Conservation (phyloP, 2,113 vertebrate genomes). For the Aspiorhynchus laticeps region DNA sequence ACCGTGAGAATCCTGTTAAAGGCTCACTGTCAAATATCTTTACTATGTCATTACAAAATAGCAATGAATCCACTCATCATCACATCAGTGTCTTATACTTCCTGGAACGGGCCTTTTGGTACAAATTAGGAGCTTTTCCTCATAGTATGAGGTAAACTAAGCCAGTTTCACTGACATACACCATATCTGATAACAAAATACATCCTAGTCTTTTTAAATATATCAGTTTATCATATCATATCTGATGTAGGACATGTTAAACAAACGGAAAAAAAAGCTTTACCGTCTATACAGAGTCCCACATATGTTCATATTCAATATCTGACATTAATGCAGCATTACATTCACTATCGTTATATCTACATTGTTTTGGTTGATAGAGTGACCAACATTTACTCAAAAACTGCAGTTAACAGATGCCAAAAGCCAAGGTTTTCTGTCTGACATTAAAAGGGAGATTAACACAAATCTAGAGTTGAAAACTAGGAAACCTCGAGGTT, state of each 20-base stretch:
- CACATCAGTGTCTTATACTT: background rate
- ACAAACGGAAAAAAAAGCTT: background rate
- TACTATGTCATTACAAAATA: background rate
- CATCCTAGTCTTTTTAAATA: background rate
- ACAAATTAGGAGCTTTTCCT: background rate
- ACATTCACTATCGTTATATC: background rate
- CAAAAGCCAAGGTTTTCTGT: background rate
- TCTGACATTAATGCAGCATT: background rate
- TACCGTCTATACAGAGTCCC: background rate
- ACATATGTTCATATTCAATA: background rate
- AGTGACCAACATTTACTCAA: background rate
- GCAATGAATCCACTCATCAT: too few species aligned
- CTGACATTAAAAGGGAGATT: conserved; percentile 65
- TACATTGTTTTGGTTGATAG: background rate
- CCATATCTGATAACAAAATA: background rate
- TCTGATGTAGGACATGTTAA: too few species aligned
- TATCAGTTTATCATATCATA: too few species aligned
- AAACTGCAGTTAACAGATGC: conserved; percentile 29
- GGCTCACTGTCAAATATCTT: background rate
- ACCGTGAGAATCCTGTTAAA: background rate
- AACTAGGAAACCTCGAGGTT: conserved; percentile 56
- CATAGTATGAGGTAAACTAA: background rate
- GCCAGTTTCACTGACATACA: background rate
- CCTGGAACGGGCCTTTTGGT: conserved; percentile 1
- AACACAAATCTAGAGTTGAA: conserved; percentile 49